These are phyloP conservation scores for Pristionchus fissidentatus DNA, from an alignment of 2,888 invertebrate genomes.

Conservation along the genomic window DNA sequence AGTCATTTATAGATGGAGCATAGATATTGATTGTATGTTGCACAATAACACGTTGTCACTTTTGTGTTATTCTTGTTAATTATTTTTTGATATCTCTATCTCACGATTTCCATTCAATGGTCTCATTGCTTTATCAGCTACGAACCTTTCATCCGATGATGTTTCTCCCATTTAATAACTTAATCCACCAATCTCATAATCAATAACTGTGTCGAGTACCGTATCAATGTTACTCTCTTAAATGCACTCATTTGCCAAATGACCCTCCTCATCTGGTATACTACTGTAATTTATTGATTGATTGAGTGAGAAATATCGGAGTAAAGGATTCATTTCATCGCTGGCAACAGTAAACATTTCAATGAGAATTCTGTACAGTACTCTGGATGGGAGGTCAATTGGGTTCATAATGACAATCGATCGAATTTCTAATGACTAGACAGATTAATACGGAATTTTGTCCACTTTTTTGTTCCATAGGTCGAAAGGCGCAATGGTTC, in stretches of 20 bases:
- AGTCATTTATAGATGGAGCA: not conserved
- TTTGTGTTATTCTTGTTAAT: not conserved
- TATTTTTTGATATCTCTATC: not conserved
- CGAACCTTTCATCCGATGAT: slow-evolving; percentile 18
- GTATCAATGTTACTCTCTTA: not conserved
- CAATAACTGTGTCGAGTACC: not conserved
- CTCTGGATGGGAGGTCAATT: not conserved
- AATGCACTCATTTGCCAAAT: not conserved
- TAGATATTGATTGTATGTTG: slow-evolving; percentile 20
- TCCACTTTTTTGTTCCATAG: slow-evolving; percentile 65
- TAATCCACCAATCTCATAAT: not conserved
- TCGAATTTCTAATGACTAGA: not conserved
- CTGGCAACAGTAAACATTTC: not conserved
- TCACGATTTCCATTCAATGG: slow-evolving; percentile 33
- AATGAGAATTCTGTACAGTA: slow-evolving; percentile 8
- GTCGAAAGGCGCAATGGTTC: slow-evolving; percentile 64
- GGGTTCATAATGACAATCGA: slow-evolving; percentile 13
- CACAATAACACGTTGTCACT: not conserved
- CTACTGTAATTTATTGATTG: not conserved
- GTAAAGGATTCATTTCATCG: slow-evolving; percentile 1
- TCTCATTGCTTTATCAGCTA: not conserved
- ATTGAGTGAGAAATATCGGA: not conserved
- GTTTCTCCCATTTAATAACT: not conserved
- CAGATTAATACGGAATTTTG: slow-evolving; percentile 41
- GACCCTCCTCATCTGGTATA: not conserved